phyloP scores from a whole-genome alignment of 2,888 invertebrate genomes.

The Rhagonycha fulva region DNA sequence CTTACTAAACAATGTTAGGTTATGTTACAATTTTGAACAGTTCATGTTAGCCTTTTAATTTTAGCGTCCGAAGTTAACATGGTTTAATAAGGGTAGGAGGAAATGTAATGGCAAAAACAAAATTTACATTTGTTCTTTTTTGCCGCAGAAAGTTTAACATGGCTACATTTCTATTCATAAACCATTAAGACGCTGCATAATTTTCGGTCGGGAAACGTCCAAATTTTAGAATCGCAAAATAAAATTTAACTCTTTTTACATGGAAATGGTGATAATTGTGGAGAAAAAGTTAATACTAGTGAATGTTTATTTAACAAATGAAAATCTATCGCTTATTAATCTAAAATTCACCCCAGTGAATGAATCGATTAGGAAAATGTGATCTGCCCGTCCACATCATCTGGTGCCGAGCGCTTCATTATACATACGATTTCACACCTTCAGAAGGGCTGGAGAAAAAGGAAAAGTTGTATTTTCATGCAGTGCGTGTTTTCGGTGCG shows the following conservation, averaged over 20 bases:
- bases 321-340: constrained; percentile 36
- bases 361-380: constrained; percentile 33
- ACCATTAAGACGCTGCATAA: not conserved
- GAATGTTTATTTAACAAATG: constrained; percentile 31
- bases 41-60: not conserved
- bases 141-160: not conserved
- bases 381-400: constrained; percentile 21
- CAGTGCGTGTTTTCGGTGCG: constrained; percentile 48
- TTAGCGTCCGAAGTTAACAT: not conserved
- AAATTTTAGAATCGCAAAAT: not conserved
- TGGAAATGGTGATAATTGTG: not conserved
- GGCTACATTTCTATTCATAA: not conserved
- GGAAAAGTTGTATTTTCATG: constrained; percentile 55
- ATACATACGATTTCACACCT: constrained; percentile 30
- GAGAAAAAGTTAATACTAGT: constrained; percentile 24
- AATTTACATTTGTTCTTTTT: not conserved
- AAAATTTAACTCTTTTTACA: not conserved
- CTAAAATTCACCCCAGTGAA: constrained; percentile 19
- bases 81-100: not conserved
- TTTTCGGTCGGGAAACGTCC: not conserved
- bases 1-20: not conserved
- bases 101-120: not conserved
- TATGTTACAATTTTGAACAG: too few relatives aligned
- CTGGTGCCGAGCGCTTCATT: constrained; percentile 31
- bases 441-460: constrained; percentile 21